Base-by-base conservation (phyloP, 2,113 vertebrate genomes). In the Rhagologus leucostigma region DNA sequence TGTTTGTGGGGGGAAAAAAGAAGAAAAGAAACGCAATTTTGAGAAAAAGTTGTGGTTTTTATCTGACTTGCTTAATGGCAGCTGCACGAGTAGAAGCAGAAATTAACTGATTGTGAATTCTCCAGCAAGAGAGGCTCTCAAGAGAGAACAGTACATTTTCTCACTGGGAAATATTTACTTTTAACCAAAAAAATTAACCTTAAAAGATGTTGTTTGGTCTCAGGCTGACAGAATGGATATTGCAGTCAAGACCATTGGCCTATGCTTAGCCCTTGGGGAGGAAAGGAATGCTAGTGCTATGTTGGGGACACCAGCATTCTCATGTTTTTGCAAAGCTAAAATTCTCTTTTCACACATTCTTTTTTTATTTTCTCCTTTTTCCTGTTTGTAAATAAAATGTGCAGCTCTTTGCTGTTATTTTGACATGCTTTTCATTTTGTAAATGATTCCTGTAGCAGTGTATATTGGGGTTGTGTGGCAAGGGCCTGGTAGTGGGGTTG, bases 141-240 rank as follows among this genome's bases (percentile, higher is more conserved):
- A 77, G 86, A 89, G 35, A 84, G 64, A 78, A 32, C n/a, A 78
- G 64, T 53, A 56, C 52, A 7, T 86, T 91, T 96, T 88, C 47
- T 95, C 44, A 21, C 56, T 77, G 88, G 76, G 80, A 96, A 93
- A 78, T 83, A 71, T 6, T 73, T 16, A 42, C 63, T 95, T 90
- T 71, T 84, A 82, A 89, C 56, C 27, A 81, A 77, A 17, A 83
- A 90, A 89, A 91, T 88, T 76, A 95, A 69, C 78, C n/a, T 95
- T 94, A 65, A 76, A 94, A 83, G 44, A 69, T 73, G 53, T 71
- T 93, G 41, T 82, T 91, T 95, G 87, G 80, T 75, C 55, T 92
- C 35, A 84, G 64, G 33, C 89, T 84, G 57, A 95, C 81, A 87
- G 89, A 93, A 76, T 93, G 89, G 77, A 82, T 91, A 65, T 68